Percentiles rank a stretch among this genome's conserved stretches.
These are phyloP conservation scores for Perdita meconis DNA, from an alignment of 2,888 invertebrate genomes.

Conservation along the genomic window DNA sequence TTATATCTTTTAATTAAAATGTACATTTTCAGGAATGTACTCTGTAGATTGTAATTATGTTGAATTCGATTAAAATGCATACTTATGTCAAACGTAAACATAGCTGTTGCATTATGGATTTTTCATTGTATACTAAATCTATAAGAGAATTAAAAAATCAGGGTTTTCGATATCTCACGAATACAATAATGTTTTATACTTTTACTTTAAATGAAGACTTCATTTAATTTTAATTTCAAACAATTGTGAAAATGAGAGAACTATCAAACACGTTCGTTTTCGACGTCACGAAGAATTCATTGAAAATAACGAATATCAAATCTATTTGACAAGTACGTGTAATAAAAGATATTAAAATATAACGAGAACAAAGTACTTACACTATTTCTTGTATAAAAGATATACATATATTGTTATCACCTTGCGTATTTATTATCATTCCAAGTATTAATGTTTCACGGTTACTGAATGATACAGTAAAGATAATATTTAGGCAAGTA, in stretches of 20 bases:
- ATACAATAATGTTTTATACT: slow-evolving; percentile 17
- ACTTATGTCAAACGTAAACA: no score
- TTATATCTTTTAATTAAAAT: background rate
- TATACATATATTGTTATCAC: slow-evolving; percentile 25
- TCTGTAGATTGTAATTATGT: no score
- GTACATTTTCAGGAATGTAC: no score
- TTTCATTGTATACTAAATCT: no score
- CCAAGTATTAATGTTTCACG: slow-evolving; percentile 38
- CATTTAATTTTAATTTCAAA: slow-evolving; percentile 20
- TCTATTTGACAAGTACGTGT: slow-evolving; percentile 19
- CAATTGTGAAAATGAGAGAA: background rate
- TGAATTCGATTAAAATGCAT: no score
- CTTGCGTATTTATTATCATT: slow-evolving; percentile 48
- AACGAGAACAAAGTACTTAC: slow-evolving; percentile 37
- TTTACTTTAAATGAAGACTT: slow-evolving; percentile 17
- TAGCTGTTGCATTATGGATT: no score
- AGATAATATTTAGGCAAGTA: slow-evolving; percentile 46
- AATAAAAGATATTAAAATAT: slow-evolving; percentile 15
- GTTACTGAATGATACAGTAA: slow-evolving; percentile 43
- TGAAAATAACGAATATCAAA: slow-evolving; percentile 13
- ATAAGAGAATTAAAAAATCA: no score
- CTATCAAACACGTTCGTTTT: slow-evolving; percentile 2
- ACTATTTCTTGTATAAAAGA: slow-evolving; percentile 40
- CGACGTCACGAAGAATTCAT: slow-evolving; percentile 9
- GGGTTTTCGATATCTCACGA: slow-evolving; percentile 9